phyloP scores from a whole-genome alignment of 2,797 vertebrate species.

The Ispidina lecontei region DNA sequence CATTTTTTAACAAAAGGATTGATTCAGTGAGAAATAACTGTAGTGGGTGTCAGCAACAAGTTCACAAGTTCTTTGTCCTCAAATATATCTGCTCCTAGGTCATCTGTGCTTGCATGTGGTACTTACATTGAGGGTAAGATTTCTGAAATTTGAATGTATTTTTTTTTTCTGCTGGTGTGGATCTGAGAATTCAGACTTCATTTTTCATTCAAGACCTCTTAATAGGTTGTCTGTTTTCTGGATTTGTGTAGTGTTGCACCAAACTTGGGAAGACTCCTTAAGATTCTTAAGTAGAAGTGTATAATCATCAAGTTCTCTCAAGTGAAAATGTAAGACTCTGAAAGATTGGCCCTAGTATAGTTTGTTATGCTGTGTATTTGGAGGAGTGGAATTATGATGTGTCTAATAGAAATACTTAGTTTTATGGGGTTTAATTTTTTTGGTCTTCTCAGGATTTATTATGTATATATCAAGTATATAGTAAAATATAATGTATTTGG shows the following conservation, averaged over 20 bases:
- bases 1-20: background rate
- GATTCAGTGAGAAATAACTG: background rate
- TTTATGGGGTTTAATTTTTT: background rate
- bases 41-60: background rate
- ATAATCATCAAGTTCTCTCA: background rate
- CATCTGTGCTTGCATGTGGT: background rate
- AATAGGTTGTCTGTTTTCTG: background rate
- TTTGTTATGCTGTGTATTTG: background rate
- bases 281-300: background rate
- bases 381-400: rapidly evolving
- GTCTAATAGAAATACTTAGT: background rate
- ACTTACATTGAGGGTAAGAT: background rate
- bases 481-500: background rate
- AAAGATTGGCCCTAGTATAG: background rate
- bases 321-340: background rate
- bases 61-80: background rate
- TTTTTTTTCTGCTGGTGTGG: background rate
- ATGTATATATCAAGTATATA: background rate
- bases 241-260: background rate
- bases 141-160: background rate
- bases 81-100: background rate
- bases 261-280: background rate
- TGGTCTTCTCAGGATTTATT: background rate
- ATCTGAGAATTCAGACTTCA: background rate
- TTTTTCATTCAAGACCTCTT: background rate